Conservation (phyloP, 2,113 vertebrate species). For the Nanorana parkeri region DNA sequence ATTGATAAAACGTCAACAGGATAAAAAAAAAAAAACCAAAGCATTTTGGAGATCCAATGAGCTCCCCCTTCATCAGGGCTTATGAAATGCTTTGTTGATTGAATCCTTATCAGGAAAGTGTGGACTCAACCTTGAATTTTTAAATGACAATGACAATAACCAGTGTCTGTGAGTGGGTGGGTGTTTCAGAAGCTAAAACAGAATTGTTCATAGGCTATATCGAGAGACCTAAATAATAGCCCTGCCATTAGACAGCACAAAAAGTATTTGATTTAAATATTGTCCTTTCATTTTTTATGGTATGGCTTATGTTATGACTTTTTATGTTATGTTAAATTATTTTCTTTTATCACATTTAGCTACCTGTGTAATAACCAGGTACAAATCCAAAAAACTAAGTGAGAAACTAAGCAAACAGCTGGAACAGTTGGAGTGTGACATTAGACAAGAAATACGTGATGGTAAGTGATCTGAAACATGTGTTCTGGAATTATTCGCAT, state of each 20-base stretch:
- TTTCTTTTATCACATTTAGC: constrained; percentile 63
- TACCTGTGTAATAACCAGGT: constrained; percentile 75
- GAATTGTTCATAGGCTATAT: background rate
- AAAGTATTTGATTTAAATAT: background rate
- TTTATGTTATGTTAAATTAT: background rate
- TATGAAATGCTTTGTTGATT: too few species aligned
- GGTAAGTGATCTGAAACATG: constrained; percentile 72
- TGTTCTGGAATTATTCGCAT: background rate
- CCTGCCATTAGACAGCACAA: background rate
- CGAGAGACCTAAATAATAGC: background rate
- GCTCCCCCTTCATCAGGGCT: too few species aligned
- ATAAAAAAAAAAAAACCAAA: too few species aligned
- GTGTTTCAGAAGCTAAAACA: too few species aligned
- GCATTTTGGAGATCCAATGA: too few species aligned
- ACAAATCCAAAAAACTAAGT: constrained; percentile 81
- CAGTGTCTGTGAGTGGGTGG: too few species aligned
- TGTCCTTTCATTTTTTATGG: background rate
- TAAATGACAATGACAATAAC: too few species aligned
- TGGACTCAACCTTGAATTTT: too few species aligned
- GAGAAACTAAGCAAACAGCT: constrained; percentile 80
- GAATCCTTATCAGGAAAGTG: too few species aligned
- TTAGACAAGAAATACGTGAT: constrained; percentile 91
- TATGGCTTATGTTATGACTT: background rate
- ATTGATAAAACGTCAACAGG: too few species aligned
- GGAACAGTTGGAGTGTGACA: constrained; percentile 85